A percentile compares a stretch with the other conserved stretches of the same genome.
These are phyloP conservation scores for Platysteira castanea DNA, from an alignment of 2,113 vertebrate species.

Conservation along the genomic window DNA sequence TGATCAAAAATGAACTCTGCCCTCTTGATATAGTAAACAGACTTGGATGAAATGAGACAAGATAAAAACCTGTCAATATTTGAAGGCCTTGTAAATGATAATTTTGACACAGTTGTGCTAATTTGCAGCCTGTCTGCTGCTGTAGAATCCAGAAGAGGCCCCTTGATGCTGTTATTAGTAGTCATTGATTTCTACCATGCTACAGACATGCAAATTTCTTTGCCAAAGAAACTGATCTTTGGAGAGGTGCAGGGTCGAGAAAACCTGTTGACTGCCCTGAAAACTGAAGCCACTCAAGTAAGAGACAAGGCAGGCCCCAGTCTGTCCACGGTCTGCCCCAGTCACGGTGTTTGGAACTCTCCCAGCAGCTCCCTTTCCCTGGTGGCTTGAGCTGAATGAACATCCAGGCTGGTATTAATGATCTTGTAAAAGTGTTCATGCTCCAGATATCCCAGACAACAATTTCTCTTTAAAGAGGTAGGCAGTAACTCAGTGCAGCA, in stretches of 20 bases:
- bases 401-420: background rate
- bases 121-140: background rate
- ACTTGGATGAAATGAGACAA: background rate
- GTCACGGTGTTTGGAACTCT: rapidly evolving
- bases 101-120: background rate
- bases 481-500: background rate
- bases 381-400: background rate
- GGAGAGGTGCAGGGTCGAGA: background rate
- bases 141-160: background rate
- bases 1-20: conserved; percentile 11
- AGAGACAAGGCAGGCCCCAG: background rate
- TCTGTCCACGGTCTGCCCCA: background rate
- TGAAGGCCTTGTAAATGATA: background rate
- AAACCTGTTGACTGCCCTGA: background rate
- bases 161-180: background rate
- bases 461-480: background rate
- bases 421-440: background rate
- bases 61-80: conserved; percentile 1
- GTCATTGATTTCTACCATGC: background rate
- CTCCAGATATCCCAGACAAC: background rate
- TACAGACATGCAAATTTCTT: background rate
- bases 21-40: background rate
- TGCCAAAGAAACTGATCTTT: background rate
- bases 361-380: background rate
- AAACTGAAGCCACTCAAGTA: background rate